These are phyloP conservation scores for Butorides virescens DNA, from an alignment of 2,113 vertebrate genomes.

Conservation along the genomic window DNA sequence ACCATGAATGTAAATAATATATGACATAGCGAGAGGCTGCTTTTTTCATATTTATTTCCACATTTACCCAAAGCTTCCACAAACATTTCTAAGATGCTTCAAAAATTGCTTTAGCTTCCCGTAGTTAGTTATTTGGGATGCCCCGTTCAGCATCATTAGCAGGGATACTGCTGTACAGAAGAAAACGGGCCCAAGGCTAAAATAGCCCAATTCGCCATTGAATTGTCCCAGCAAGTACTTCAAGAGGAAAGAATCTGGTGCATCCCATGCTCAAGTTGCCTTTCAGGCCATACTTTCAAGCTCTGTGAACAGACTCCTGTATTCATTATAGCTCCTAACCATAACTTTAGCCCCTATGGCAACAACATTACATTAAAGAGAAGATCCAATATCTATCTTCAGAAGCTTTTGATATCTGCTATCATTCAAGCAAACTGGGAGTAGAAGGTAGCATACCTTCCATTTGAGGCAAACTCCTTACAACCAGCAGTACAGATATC, in stretches of 20 bases:
- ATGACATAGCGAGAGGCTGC: neutral
- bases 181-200: neutral
- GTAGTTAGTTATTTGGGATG: neutral
- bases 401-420: neutral
- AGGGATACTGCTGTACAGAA: neutral
- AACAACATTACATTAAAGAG: accelerated
- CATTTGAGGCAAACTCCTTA: neutral
- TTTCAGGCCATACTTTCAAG: neutral
- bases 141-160: neutral
- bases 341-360: neutral
- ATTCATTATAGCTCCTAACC: neutral
- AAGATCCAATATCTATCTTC: accelerated
- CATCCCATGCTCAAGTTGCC: neutral
- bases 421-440: accelerated
- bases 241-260: accelerated
- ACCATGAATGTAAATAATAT: neutral
- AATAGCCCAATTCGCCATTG: neutral
- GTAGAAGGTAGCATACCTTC: neutral
- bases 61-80: neutral
- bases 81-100: neutral
- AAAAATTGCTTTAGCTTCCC: neutral
- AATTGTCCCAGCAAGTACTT: neutral
- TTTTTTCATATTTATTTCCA: neutral
- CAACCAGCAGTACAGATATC: accelerated
- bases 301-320: neutral